phyloP scores from a whole-genome alignment of 2,113 vertebrate genomes.

The Otus sunia region DNA sequence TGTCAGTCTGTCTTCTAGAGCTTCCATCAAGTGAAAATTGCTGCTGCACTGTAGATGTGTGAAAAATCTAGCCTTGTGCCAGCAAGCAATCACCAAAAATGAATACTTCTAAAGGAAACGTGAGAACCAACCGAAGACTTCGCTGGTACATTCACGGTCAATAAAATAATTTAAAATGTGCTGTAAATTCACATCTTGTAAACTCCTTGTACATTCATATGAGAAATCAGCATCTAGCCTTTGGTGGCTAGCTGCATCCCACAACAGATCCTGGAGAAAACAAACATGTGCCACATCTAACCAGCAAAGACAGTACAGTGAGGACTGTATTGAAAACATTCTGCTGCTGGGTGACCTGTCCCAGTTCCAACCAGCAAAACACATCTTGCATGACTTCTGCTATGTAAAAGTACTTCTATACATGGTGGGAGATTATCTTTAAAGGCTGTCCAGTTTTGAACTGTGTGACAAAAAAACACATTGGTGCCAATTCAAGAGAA shows the following conservation, averaged over 20 bases:
- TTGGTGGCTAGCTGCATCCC: background rate
- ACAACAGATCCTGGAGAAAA: background rate
- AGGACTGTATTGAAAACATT: background rate
- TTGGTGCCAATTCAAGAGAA: background rate
- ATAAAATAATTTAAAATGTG: background rate
- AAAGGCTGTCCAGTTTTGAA: background rate
- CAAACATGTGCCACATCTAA: background rate
- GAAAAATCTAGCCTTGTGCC: background rate
- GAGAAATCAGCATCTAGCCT: background rate
- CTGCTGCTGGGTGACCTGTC: background rate
- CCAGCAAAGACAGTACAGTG: background rate
- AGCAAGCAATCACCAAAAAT: background rate
- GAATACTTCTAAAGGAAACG: background rate
- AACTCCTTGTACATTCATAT: background rate
- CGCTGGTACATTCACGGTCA: background rate
- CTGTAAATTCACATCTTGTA: background rate
- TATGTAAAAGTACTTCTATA: background rate
- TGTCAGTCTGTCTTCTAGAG: background rate
- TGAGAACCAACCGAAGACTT: background rate
- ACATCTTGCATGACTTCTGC: background rate
- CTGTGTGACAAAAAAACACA: background rate
- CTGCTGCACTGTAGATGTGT: background rate
- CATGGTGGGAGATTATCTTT: background rate
- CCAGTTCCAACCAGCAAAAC: background rate
- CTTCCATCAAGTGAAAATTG: background rate